These are phyloP conservation scores for Echinops telfairi DNA, from an alignment of 2,113 vertebrate species.

Conservation along the genomic window DNA sequence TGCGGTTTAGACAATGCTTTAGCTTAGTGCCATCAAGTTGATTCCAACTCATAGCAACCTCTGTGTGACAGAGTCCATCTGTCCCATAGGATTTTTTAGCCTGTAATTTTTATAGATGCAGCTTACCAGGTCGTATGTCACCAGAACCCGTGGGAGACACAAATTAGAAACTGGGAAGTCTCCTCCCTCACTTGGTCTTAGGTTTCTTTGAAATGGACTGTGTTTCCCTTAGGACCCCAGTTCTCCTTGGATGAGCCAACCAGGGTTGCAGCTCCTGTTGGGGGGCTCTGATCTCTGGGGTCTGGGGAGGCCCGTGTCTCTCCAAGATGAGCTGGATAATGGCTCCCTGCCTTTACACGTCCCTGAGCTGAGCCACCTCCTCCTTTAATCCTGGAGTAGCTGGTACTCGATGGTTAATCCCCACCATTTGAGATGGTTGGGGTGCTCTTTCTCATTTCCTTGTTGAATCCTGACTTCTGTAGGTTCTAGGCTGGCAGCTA, in stretches of 20 bases:
- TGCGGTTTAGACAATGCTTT: not conserved
- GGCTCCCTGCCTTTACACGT: not conserved
- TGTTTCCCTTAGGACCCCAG: not conserved
- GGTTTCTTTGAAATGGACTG: not conserved
- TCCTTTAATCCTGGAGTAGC: not conserved
- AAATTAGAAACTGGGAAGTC: not conserved
- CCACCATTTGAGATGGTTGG: not conserved
- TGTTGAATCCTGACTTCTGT: not conserved
- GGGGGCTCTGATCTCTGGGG: not conserved
- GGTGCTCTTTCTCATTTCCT: slow-evolving; percentile 45
- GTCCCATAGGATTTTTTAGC: not conserved
- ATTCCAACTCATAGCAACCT: not conserved
- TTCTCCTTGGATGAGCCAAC: not conserved
- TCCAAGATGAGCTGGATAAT: not conserved
- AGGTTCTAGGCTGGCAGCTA: not conserved
- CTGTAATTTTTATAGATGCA: not conserved
- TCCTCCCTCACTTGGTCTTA: not conserved
- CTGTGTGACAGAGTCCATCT: not conserved
- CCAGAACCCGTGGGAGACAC: not conserved
- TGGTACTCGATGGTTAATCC: not conserved
- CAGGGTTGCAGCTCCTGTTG: not conserved
- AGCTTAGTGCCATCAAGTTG: not conserved
- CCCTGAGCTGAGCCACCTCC: not conserved
- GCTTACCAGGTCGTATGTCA: not conserved
- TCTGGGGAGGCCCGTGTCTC: not conserved